Conservation (phyloP, 2,113 vertebrate genomes). For the Lophochroa leadbeateri region DNA sequence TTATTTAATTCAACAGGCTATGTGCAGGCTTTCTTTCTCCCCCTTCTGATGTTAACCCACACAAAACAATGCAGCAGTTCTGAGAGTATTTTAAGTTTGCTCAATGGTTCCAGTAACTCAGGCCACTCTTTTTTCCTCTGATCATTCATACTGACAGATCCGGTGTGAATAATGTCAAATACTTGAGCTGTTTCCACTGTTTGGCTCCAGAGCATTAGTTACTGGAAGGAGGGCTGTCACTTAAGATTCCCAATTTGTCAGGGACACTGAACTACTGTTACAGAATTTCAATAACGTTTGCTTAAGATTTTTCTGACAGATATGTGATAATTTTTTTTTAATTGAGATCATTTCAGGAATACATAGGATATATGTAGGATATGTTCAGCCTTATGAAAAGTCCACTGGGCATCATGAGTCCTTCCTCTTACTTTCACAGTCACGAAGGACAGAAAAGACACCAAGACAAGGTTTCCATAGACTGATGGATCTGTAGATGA, state of each 20-base stretch:
- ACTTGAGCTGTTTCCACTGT: not conserved
- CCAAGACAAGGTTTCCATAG: not conserved
- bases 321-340: not conserved
- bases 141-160: not conserved
- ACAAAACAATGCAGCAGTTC: not conserved
- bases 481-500: not conserved
- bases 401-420: not conserved
- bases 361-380: not conserved
- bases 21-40: not conserved
- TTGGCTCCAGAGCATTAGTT: not conserved
- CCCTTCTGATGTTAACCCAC: not conserved
- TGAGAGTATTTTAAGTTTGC: not conserved
- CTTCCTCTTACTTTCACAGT: not conserved
- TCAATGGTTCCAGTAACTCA: not conserved
- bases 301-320: not conserved
- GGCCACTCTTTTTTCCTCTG: not conserved
- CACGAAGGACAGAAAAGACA: conserved; percentile 7
- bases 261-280: not conserved
- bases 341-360: conserved; percentile 9
- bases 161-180: not conserved
- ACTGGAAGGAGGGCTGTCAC: not conserved
- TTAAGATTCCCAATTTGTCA: not conserved
- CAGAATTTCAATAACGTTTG: not conserved
- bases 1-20: not conserved
- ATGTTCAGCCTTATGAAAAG: not conserved